phyloP scores from a whole-genome alignment of 2,113 vertebrate species.

The Daphoenositta chrysoptera region DNA sequence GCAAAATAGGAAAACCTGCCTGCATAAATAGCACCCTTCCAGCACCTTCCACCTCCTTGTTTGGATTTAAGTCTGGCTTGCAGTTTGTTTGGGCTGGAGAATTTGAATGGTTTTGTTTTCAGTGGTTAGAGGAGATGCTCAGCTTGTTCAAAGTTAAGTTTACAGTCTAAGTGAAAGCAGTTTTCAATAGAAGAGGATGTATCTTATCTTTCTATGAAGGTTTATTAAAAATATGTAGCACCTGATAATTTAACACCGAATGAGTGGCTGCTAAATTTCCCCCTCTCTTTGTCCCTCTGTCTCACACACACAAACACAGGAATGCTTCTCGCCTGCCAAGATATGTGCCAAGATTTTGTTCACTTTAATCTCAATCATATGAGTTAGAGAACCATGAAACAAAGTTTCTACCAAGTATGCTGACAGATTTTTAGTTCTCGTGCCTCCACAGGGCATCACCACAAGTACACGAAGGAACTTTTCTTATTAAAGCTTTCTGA shows the following conservation, averaged over 20 bases:
- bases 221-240: constrained; percentile 53
- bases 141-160: not conserved
- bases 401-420: constrained; percentile 35
- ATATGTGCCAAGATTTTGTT: constrained; percentile 45
- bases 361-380: constrained; percentile 57
- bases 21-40: not conserved
- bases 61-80: not conserved
- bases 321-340: constrained; percentile 45
- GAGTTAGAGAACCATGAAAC: constrained; percentile 40
- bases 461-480: not conserved
- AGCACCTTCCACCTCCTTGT: not conserved
- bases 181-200: not conserved
- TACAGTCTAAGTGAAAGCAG: not conserved
- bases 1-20: not conserved
- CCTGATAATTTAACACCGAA: constrained; percentile 37
- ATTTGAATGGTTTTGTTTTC: not conserved
- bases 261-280: constrained; percentile 16
- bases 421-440: constrained; percentile 41
- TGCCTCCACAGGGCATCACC: constrained; percentile 35
- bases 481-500: constrained; percentile 43
- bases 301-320: constrained; percentile 10
- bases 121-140: not conserved
- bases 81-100: not conserved
- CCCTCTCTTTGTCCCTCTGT: not conserved
- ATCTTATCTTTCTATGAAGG: constrained; percentile 14